Percentiles rank a stretch among this genome's conserved stretches.
Conservation (phyloP, 1,140 invertebrate genomes). For the Adelges cooleyi region DNA sequence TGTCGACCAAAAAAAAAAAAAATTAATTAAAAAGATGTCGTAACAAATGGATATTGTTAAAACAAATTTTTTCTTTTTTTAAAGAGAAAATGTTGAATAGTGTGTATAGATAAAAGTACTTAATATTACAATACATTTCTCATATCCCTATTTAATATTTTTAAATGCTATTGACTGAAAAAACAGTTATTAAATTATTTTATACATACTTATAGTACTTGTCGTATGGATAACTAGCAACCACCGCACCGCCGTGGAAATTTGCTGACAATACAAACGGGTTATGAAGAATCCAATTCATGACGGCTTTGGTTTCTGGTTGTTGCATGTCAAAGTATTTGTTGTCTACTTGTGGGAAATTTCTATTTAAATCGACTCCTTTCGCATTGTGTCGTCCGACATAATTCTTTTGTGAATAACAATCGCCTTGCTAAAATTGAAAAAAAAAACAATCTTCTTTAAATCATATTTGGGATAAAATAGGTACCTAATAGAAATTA, state of each 20-base stretch:
- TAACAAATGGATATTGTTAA: too few relatives aligned
- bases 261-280: slow-evolving; percentile 86
- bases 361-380: slow-evolving; percentile 68
- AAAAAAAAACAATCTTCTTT: neutral
- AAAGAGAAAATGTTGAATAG: too few relatives aligned
- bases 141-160: too few relatives aligned
- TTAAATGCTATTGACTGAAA: too few relatives aligned
- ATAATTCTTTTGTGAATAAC: slow-evolving; percentile 53
- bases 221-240: slow-evolving; percentile 83
- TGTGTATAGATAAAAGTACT: too few relatives aligned
- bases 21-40: too few relatives aligned
- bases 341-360: slow-evolving; percentile 73
- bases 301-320: slow-evolving; percentile 85
- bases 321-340: slow-evolving; percentile 45
- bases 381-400: slow-evolving; percentile 67
- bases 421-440: slow-evolving; percentile 58
- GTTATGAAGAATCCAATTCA: slow-evolving; percentile 71
- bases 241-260: slow-evolving; percentile 81
- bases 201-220: slow-evolving; percentile 50
- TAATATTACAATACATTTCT: too few relatives aligned
- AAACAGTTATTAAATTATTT: too few relatives aligned
- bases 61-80: too few relatives aligned
- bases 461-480: too few relatives aligned
- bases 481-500: too few relatives aligned
- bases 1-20: too few relatives aligned